A percentile compares a stretch with the other conserved stretches of the same genome.
These are phyloP conservation scores for Simalia tracyae DNA, from an alignment of 2,797 vertebrate species.

Conservation along the genomic window DNA sequence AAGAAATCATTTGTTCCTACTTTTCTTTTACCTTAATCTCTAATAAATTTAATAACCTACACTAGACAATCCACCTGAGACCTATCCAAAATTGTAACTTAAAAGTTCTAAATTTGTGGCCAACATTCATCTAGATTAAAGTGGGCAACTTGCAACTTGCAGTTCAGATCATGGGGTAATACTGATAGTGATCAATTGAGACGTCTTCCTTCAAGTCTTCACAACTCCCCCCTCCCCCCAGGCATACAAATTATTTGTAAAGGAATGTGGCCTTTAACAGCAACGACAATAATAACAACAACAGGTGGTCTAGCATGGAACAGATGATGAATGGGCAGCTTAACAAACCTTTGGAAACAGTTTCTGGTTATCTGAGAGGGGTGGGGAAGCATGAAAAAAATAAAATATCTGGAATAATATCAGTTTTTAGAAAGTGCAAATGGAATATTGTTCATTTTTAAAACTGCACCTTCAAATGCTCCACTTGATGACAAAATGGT, in stretches of 20 bases:
- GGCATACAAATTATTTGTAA: background rate
- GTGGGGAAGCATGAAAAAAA: background rate
- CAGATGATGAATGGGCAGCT: background rate
- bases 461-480: background rate
- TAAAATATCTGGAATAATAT: background rate
- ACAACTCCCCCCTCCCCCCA: background rate
- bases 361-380: background rate
- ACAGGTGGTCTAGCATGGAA: too few species aligned
- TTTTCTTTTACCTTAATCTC: background rate
- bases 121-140: too few species aligned
- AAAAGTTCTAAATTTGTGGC: too few species aligned
- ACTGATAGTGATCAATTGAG: too few species aligned
- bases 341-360: background rate
- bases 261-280: too few species aligned
- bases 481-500: background rate
- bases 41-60: background rate
- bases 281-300: too few species aligned
- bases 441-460: background rate
- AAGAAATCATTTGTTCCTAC: background rate
- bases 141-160: too few species aligned
- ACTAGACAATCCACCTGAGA: background rate
- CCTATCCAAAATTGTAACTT: background rate
- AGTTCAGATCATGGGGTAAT: too few species aligned
- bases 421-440: background rate
- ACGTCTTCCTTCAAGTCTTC: too few species aligned